Percentiles rank a stretch among this genome's conserved stretches.
These are phyloP conservation scores for Myrmecophaga tridactyla DNA, from an alignment of 2,113 vertebrate genomes.

Conservation along the genomic window DNA sequence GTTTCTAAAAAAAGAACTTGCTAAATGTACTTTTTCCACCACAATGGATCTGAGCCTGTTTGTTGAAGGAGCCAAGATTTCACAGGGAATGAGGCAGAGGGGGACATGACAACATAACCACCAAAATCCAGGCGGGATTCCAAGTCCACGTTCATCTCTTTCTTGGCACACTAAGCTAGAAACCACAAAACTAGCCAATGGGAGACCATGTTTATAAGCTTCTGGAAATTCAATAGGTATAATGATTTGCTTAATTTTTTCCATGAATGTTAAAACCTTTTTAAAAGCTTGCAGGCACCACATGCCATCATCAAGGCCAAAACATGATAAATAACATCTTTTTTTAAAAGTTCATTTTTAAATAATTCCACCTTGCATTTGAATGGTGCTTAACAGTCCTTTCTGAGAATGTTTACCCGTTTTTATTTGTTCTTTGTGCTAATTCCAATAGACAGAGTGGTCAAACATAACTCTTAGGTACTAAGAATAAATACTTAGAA, in stretches of 20 bases:
- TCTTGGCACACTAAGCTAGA: conserved; percentile 52
- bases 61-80: conserved; percentile 4
- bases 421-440: neutral
- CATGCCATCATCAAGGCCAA: neutral
- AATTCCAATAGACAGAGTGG: neutral
- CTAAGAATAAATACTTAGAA: neutral
- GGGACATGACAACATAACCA: conserved; percentile 39
- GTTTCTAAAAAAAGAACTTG: conserved; percentile 29
- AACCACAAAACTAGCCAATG: conserved; percentile 56
- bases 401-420: neutral
- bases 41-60: neutral
- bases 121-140: conserved; percentile 33
- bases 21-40: conserved; percentile 39
- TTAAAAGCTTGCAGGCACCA: conserved; percentile 1
- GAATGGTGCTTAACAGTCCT: neutral
- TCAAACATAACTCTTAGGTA: neutral
- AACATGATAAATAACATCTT: neutral
- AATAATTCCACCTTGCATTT: neutral
- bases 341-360: conserved; percentile 8
- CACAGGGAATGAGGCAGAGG: neutral
- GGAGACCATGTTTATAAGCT: conserved; percentile 55
- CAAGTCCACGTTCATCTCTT: conserved; percentile 55
- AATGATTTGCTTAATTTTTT: conserved; percentile 72
- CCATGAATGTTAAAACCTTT: conserved; percentile 56
- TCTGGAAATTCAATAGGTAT: conserved; percentile 73